phyloP scores from a whole-genome alignment of 2,113 vertebrate genomes.

The Atlantisia rogersi region DNA sequence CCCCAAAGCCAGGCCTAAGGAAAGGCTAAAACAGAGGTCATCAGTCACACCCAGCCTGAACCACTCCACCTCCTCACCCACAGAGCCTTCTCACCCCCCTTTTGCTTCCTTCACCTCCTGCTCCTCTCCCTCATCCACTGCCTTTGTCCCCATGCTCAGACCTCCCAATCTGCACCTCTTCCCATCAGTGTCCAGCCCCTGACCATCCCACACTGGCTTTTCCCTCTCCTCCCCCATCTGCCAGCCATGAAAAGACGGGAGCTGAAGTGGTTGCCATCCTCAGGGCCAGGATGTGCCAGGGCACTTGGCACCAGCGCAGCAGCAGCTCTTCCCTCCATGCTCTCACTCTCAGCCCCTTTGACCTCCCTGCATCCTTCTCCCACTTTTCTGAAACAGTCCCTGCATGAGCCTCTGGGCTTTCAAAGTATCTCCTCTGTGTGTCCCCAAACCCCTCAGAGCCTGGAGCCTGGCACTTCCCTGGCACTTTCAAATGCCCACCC shows the following conservation, averaged over 20 bases:
- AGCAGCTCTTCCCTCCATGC: background rate
- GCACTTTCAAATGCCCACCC: background rate
- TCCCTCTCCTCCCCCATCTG: background rate
- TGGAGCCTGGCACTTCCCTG: background rate
- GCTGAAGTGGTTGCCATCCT: rapidly evolving
- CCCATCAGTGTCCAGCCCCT: background rate
- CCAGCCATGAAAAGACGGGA: background rate
- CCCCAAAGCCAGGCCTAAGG: background rate
- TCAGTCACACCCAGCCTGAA: background rate
- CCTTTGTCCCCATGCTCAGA: background rate
- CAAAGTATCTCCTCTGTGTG: rapidly evolving
- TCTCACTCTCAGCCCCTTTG: background rate
- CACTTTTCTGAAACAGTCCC: background rate
- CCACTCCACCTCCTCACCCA: too few relatives aligned
- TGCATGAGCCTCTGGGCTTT: background rate
- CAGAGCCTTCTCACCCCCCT: background rate
- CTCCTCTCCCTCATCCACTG: background rate
- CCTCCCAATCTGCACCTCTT: background rate
- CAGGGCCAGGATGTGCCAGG: background rate
- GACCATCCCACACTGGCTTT: background rate
- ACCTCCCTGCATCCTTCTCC: background rate
- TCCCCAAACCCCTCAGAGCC: background rate
- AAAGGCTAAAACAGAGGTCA: background rate
- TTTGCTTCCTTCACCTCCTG: background rate
- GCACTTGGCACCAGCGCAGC: rapidly evolving